Evolutionary conservation across 2,113 vertebrate species (phyloP), one percentile per base, ranked within the genome.

Genomic region (Grus americana): DNA sequence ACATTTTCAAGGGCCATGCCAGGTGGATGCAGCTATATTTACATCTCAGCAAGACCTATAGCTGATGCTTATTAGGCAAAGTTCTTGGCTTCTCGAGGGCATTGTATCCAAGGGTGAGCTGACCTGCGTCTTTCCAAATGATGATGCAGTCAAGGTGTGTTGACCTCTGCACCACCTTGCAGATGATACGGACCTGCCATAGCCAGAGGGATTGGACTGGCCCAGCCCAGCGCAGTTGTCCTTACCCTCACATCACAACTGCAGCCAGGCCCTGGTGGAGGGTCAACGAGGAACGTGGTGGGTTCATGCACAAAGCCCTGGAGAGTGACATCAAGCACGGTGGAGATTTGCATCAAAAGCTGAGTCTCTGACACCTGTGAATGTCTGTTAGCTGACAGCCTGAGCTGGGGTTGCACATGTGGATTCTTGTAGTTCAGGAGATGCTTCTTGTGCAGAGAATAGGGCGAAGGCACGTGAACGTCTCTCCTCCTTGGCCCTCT

Each of bases 381-480:
- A 63, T 5, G 6, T 22, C 62, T 75, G 21, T 24, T 12, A 58
- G 11, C 30, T 32, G 65, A 6, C 73, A 32, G 29, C 32, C 46
- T 42, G 21, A 38, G 30, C 34, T 76, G 49, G 6, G 12, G 17
- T 36, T 29, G 32, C 6, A 27, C 38, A 2, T 4, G 17, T 36
- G 61, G 65, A 27, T 75, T 84, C 15, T 34, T 67, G n/a, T 4
- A 24, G 15, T 19, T 58, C 46, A 29, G 91, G 63, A 86, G 50
- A 32, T 50, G 22, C 10, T 70, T 67, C 72, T 79, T 0, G 0
- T 34, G 70, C 34, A 66, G 47, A 42, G 20, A 42, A 38, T 0
- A 38, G 36, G 36, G 8, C 1, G 20, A 91, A 61, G 29, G 17
- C 26, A 20, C 6, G 4, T 1, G 0, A 36, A 57, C 3, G 2